Evolutionary conservation across 2,113 vertebrate species (phyloP), one percentile per base, ranked within the genome.

Genomic region (Pantherophis guttatus): DNA sequence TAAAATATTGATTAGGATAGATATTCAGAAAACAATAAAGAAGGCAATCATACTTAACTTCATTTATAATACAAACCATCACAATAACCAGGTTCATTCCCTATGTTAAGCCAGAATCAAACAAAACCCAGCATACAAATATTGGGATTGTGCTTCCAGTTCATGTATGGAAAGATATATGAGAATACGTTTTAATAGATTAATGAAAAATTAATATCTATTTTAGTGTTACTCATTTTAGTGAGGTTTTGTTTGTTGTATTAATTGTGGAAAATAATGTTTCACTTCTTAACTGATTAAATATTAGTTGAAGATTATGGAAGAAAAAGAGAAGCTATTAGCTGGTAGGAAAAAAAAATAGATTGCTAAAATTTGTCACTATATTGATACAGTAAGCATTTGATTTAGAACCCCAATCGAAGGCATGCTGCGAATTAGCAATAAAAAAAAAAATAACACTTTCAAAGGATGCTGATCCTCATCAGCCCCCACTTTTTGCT

Each of bases 401-500:
- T 39, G 75, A 44, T 81, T 81, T 21, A 81, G 19, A 81, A 81
- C 19, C 19, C 75, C 8, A 9, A 81, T 81, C 75, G 44, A 81
- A 81, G 33, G 75, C 75, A 44, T 81, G 75, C 33, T 50, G 24
- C 6, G 7, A 23, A 23, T 87, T 62, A 87, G 17, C 44, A 39
- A 33, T 6, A 33, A 24, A n/a, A 23, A 59, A 19, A 65, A 90
- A 90, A 70, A n/a, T 58, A 86, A 17, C 48, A 90, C n/a, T 19
- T 87, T 87, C 33, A 87, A 13, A 91, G 87, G 93, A 90, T 2
- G 21, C 97, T 44, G 97, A 90, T 96, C 94, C 96, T 96, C 97
- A 93, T 95, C 53, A 92, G 96, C 97, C 96, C 96, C 94, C 96
- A 53, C 44, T 96, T 97, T 97, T 94, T 98, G 98, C 98, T 98